These are phyloP conservation scores for Ascidia mentula DNA, from an alignment of 23 tunicate species.

Conservation along the genomic window DNA sequence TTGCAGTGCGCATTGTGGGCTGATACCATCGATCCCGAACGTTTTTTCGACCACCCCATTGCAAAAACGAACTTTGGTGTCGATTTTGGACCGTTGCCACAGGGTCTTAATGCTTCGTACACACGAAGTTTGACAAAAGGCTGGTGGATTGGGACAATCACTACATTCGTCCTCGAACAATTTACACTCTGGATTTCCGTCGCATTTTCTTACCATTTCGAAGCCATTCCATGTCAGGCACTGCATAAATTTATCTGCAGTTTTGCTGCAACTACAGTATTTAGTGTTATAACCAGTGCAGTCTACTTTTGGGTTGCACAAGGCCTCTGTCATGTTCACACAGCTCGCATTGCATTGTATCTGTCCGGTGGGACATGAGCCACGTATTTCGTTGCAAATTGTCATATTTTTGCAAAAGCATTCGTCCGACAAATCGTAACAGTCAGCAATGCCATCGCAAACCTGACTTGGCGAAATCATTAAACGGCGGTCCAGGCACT, in stretches of 20 bases:
- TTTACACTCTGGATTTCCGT: background rate
- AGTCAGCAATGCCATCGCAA: background rate
- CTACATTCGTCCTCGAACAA: background rate
- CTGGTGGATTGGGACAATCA: background rate
- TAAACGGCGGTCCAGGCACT: background rate
- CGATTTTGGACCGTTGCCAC: background rate
- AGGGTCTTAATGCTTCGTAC: background rate
- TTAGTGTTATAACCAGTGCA: background rate
- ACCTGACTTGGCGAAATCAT: background rate
- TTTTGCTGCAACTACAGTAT: background rate
- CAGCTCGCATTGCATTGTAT: background rate
- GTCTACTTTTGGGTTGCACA: background rate
- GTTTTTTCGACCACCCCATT: background rate
- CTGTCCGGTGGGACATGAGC: background rate
- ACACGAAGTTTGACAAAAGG: background rate
- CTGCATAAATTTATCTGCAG: background rate
- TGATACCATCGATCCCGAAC: background rate
- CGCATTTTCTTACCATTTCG: background rate
- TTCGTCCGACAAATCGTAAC: constrained; percentile 21
- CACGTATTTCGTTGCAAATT: background rate
- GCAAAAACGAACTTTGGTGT: background rate
- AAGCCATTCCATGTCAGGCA: background rate
- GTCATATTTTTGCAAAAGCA: background rate
- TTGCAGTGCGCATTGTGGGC: background rate
- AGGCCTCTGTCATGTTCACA: background rate